phyloP scores from a whole-genome alignment of 2,797 vertebrate species.

The Hypotaenidia philippensis region DNA sequence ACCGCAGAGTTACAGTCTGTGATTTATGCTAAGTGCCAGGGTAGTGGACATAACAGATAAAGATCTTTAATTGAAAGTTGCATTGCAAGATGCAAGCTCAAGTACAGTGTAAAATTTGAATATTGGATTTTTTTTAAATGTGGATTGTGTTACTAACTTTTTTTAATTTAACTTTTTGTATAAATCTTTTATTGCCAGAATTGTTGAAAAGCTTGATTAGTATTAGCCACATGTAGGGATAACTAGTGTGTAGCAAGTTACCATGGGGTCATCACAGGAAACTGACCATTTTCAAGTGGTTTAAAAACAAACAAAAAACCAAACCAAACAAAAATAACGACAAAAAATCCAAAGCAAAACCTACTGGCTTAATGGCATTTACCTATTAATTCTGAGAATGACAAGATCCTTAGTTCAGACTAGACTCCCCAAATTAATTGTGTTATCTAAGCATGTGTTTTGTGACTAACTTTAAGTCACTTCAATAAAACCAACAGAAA shows the following conservation, averaged over 20 bases:
- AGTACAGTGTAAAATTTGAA: background rate
- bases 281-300: background rate
- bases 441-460: slow-evolving; percentile 38
- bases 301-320: background rate
- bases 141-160: background rate
- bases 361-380: slow-evolving; percentile 7
- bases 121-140: background rate
- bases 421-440: slow-evolving; percentile 38
- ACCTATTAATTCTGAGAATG: background rate
- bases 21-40: background rate
- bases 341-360: no score
- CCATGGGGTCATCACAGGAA: background rate
- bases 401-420: slow-evolving; percentile 22
- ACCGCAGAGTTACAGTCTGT: background rate
- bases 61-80: background rate
- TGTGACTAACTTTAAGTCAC: background rate
- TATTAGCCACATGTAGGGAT: background rate
- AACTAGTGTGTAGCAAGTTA: background rate
- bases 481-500: background rate
- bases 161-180: background rate
- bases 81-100: slow-evolving; percentile 3
- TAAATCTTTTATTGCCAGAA: background rate
- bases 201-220: background rate
- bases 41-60: background rate
- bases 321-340: background rate